Base-by-base conservation (phyloP, 2,797 vertebrate species). In the Sparidentex hasta region DNA sequence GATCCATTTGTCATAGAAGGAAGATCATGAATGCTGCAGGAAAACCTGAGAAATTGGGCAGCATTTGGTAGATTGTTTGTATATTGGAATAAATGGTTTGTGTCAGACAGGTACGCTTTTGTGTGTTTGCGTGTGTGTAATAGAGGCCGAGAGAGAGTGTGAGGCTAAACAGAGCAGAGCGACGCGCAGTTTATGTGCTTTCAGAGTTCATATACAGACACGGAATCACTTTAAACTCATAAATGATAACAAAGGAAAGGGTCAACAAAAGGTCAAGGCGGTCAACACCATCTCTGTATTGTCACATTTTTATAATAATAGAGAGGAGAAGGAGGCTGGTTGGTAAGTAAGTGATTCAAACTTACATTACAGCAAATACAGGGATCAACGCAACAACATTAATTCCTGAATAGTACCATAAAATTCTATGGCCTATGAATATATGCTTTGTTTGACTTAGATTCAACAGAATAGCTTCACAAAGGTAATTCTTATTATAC, bases 81-180 rank as follows among this genome's bases (percentile, higher is more conserved):
- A 51, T 64, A 80, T 74, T 76, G 63, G 71, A 88, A 82, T 88
- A 86, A 91, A 89, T 81, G 56, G 51, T 82, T 89, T 73, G 70
- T 84, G 78, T 86, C 79, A 76, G 64, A 65, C 23, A 27, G 83
- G 48, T 80, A 23, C 0, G 0, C 70, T n/a, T 83, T 23, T 63
- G 52, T 75, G 43, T 68, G 41, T 65, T 38, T 71, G 46, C 51
- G 64, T 71, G 56, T 67, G 44, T n/a, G 55, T 17, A 52, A 18
- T 54, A 11, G 58, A 18, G 51, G 48, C 25, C n/a, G 27, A 63
- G 2, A 51, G 33, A 25, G 52, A 25, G 14, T 18, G 68, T 11
- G 25, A 63, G 67, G 16, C 23, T 77, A 52, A 79, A 86, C 33
- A 69, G 71, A 65, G 78, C 62, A 83, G 57, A 29, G 46, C 62